Evolutionary conservation across 2,113 vertebrate species (phyloP).

Genomic region (Coregonus clupeaformis): DNA sequence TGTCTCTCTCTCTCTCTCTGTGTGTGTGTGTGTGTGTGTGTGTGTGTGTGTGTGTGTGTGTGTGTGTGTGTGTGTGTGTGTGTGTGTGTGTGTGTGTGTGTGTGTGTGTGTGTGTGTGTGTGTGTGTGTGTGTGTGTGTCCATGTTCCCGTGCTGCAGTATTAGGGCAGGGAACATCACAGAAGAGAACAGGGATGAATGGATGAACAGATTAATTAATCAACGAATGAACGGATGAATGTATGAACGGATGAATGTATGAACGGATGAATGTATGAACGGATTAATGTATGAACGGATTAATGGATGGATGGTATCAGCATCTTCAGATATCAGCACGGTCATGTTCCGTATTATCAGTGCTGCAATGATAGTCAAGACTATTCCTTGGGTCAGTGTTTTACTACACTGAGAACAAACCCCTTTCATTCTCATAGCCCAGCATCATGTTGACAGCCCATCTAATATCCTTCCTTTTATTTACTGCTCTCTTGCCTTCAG

Average conservation of each 20-base stretch:
- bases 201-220: fast-evolving
- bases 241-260: no score
- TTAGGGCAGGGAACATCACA: constrained; percentile 11
- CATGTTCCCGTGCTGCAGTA: constrained; percentile 48
- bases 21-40: constrained; percentile 20
- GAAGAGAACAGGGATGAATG: not conserved
- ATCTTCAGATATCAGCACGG: no score
- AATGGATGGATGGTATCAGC: no score
- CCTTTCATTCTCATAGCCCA: not conserved
- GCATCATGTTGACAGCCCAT: not conserved
- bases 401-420: not conserved
- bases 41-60: constrained; percentile 34
- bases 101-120: no score
- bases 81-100: no score
- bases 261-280: no score
- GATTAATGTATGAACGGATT: no score
- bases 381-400: not conserved
- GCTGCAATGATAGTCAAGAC: no score
- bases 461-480: not conserved
- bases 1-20: no score
- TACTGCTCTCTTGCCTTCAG: not conserved
- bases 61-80: no score
- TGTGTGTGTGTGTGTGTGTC: constrained; percentile 11
- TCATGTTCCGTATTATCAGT: not conserved
- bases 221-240: no score